These are phyloP conservation scores for Acromyrmex charruanus DNA, from an alignment of 1,140 invertebrate genomes.

Conservation along the genomic window DNA sequence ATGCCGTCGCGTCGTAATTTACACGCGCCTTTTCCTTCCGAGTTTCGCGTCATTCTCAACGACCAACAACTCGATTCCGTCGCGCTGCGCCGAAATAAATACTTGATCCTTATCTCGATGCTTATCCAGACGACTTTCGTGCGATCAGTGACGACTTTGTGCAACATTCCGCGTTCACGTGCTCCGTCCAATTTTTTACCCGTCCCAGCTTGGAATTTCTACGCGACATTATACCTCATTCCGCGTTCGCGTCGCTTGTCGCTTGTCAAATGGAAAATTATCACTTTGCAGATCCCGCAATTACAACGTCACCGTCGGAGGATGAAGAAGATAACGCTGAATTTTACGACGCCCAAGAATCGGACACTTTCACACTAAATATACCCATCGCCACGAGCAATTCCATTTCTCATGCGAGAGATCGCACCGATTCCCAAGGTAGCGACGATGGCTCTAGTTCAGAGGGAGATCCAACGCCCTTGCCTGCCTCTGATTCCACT, in stretches of 20 bases:
- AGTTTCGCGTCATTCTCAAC: background rate
- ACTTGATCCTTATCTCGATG: conserved; percentile 1
- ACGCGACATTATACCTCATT: background rate
- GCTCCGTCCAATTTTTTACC: background rate
- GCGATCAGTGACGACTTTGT: background rate
- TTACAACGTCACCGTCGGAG: conserved; percentile 89
- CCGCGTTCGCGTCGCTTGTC: background rate
- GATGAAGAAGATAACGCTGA: conserved; percentile 96
- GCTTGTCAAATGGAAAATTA: background rate
- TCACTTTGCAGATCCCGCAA: conserved; percentile 80
- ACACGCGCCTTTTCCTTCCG: background rate
- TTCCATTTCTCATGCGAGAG: conserved; percentile 79
- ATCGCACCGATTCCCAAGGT: conserved; percentile 84
- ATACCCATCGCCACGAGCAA: conserved; percentile 85
- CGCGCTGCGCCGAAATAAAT: background rate
- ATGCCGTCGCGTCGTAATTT: background rate
- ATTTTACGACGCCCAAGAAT: conserved; percentile 96
- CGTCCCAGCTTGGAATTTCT: no score
- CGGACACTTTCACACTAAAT: conserved; percentile 91
- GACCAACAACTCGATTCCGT: background rate
- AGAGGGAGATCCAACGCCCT: conserved; percentile 83
- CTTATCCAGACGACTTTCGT: background rate
- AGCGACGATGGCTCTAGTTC: conserved; percentile 86
- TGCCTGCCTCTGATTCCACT: conserved; percentile 79
- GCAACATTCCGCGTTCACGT: background rate